A percentile compares a stretch with the other conserved stretches of the same genome.
phyloP scores from a whole-genome alignment of 64 coral and sea anemone species.

The Platygyra sinensis region DNA sequence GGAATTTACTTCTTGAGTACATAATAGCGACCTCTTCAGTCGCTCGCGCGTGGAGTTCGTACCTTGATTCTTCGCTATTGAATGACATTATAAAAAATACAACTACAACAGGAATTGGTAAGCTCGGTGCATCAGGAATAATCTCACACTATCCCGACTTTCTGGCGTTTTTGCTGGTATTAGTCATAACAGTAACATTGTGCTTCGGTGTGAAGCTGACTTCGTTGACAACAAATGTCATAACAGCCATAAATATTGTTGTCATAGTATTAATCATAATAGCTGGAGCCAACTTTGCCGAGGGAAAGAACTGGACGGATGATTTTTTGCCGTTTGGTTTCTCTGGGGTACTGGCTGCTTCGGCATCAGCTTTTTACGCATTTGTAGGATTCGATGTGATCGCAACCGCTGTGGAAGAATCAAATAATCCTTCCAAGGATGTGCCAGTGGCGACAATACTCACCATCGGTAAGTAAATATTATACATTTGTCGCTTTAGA shows the following conservation, averaged over 20 bases:
- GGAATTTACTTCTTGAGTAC: conserved; percentile 91
- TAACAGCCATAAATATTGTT: conserved; percentile 63
- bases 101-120: conserved; percentile 41
- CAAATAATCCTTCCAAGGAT: conserved; percentile 73
- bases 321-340: conserved; percentile 85
- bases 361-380: conserved; percentile 74
- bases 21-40: conserved; percentile 63
- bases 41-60: conserved; percentile 80
- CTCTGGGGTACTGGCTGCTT: conserved; percentile 69
- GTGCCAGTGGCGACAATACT: conserved; percentile 69
- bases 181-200: conserved; percentile 41
- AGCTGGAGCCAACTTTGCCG: conserved; percentile 51
- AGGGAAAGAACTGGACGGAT: conserved; percentile 77
- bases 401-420: conserved; percentile 75
- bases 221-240: conserved; percentile 52
- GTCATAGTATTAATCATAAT: conserved; percentile 70
- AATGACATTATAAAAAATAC: conserved; percentile 68
- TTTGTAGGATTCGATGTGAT: conserved; percentile 93
- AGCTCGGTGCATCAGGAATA: conserved; percentile 38
- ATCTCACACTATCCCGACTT: conserved; percentile 77
- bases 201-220: conserved; percentile 58
- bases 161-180: conserved; percentile 55
- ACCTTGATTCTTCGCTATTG: conserved; percentile 70
- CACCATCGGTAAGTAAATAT: conserved; percentile 69
- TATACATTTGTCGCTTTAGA: background rate